Base-by-base conservation (phyloP, 1,140 invertebrate species). In the Eumeta japonica region DNA sequence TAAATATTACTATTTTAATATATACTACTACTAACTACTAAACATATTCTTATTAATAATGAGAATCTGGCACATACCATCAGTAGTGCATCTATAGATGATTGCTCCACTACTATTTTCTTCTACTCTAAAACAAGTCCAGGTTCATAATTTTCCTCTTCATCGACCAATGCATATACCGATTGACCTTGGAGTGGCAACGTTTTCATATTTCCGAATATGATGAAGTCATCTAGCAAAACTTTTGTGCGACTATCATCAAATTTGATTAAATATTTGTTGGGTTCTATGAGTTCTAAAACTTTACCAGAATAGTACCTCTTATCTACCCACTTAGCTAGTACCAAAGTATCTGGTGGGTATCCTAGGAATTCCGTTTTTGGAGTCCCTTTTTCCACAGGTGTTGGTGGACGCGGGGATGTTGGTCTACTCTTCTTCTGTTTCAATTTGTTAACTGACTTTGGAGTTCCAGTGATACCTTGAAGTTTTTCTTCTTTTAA, bases 281-380 rank as follows among this genome's bases (percentile, higher is more conserved):
- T 68, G n/a, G 76, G 77, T 3, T 78, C 62, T 0, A 75, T 76
- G 5, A 76, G 73, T 48, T 75, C 65, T 7, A 63, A 48, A 0
- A 83, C 77, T 48, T 52, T 76, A 0, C 81, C 81, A 0, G 81
- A 80, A 43, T 83, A 84, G 45, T 82, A 84, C 29, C 78, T 74
- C 40, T 80, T 81, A 36, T 84, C 81, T 0, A 78, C 77, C 81
- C 82, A 84, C 58, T 80, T 81, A 0, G 81, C 82, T 32, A 83
- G 70, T 0, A 82, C 81, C 0, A 75, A 55, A 3, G 76, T 79
- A 0, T 78, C 78, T 1, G 76, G 63, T 0, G 67, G 36, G 36
- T 50, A 64, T 0, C 63, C 70, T 2, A 64, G 55, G 16, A 70
- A 72, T 44, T 74, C 70, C 0, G 46, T 43, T 35, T 74, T 74